phyloP scores from a whole-genome alignment of 2,113 vertebrate species.

The Aptenodytes forsteri region DNA sequence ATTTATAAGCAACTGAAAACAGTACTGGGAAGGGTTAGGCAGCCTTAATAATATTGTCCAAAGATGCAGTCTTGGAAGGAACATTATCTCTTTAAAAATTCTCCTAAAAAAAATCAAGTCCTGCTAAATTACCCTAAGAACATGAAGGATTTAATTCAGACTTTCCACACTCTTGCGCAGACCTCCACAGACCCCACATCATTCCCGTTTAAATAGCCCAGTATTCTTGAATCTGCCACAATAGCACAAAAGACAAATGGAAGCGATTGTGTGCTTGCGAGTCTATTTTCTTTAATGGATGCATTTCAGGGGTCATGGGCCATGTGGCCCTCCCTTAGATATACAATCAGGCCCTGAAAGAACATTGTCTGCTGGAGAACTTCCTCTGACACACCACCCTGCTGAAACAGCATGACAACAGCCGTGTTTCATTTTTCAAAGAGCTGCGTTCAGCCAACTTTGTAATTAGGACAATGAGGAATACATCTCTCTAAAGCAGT shows the following conservation, averaged over 20 bases:
- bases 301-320: slow-evolving; percentile 36
- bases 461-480: slow-evolving; percentile 29
- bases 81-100: neutral
- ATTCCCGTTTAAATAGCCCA: neutral
- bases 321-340: slow-evolving; percentile 44
- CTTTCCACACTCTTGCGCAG: neutral
- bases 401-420: slow-evolving; percentile 36
- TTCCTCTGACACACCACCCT: slow-evolving; percentile 54
- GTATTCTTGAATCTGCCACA: neutral
- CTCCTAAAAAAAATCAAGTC: neutral
- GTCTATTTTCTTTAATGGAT: neutral
- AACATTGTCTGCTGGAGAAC: slow-evolving; percentile 45
- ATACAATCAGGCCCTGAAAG: slow-evolving; percentile 24
- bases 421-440: neutral
- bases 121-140: neutral
- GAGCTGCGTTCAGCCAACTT: slow-evolving; percentile 1
- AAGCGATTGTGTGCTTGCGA: neutral
- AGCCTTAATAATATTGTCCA: neutral
- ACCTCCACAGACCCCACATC: neutral
- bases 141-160: neutral
- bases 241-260: slow-evolving; percentile 27
- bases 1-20: slow-evolving; percentile 40
- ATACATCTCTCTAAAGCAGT: neutral
- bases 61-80: neutral
- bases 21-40: neutral